phyloP scores from a whole-genome alignment of 2,888 invertebrate species.

The Eustalomyia histrio region DNA sequence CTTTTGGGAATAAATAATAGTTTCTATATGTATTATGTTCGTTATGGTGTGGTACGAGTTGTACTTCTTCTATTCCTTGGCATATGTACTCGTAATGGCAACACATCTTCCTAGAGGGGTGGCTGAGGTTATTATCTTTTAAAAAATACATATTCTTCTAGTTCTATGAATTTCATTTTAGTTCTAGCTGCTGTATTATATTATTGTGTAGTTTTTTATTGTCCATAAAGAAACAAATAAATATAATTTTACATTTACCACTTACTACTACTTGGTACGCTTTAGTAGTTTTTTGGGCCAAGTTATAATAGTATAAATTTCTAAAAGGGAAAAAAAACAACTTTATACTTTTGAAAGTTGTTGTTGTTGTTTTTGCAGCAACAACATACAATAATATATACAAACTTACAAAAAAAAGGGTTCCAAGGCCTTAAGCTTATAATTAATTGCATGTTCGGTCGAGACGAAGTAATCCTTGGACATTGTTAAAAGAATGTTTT shows the following conservation, averaged over 20 bases:
- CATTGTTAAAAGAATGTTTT: constrained; percentile 56
- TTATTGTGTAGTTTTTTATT: constrained; percentile 5
- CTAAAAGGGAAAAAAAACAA: constrained; percentile 23
- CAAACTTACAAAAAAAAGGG: constrained; percentile 71
- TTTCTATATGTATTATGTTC: constrained; percentile 65
- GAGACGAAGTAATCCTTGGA: constrained; percentile 79
- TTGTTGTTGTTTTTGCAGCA: constrained; percentile 53
- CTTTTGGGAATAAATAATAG: constrained; percentile 77
- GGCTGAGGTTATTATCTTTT: constrained; percentile 55
- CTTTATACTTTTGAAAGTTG: constrained; percentile 39
- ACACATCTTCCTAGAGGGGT: neutral
- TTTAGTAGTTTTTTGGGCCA: constrained; percentile 44
- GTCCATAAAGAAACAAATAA: constrained; percentile 7
- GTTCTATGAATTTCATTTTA: neutral
- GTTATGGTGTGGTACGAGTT: neutral
- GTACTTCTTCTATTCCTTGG: constrained; percentile 34
- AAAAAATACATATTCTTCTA: constrained; percentile 37
- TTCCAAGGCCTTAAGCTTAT: constrained; percentile 79
- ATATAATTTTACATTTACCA: neutral
- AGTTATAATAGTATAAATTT: constrained; percentile 47
- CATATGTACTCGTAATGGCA: neutral
- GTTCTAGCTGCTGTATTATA: constrained; percentile 51
- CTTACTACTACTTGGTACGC: neutral
- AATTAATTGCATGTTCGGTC: constrained; percentile 79
- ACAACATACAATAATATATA: constrained; percentile 51